Conservation (phyloP, 2,113 vertebrate genomes). For the Chitala chitala region DNA sequence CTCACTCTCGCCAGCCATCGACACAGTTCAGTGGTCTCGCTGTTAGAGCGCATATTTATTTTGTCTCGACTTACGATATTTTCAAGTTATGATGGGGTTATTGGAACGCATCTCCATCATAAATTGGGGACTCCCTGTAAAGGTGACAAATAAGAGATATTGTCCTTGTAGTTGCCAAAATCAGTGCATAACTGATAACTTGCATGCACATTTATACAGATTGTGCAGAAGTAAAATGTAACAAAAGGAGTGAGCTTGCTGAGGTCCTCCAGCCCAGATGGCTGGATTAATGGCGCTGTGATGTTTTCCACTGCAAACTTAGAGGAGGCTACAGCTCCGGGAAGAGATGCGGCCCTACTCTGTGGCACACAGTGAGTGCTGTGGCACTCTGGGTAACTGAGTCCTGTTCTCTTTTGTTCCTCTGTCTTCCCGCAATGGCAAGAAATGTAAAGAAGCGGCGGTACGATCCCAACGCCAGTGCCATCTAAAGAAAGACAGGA, state of each 20-base stretch:
- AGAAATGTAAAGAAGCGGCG: conserved; percentile 98
- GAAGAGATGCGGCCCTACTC: not conserved
- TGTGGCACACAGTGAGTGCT: conserved; percentile 24
- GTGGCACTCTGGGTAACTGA: conserved; percentile 32
- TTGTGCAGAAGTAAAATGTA: not conserved
- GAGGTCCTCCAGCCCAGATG: too few species aligned
- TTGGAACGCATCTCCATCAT: too few species aligned
- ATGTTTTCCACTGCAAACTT: not conserved
- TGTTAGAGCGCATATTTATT: too few species aligned
- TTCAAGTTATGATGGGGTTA: too few species aligned
- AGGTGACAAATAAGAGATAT: too few species aligned
- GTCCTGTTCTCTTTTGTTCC: conserved; percentile 53
- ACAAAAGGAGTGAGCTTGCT: not conserved
- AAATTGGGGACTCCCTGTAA: too few species aligned
- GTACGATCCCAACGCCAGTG: conserved; percentile 82
- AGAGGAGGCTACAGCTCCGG: conserved; percentile 38
- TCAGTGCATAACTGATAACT: not conserved
- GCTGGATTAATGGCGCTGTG: not conserved
- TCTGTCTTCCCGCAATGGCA: conserved; percentile 53
- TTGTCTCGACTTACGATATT: too few species aligned
- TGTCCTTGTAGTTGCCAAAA: too few species aligned
- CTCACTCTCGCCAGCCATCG: too few species aligned
- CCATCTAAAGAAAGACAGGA: conserved; percentile 75
- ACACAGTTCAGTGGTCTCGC: not conserved
- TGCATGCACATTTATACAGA: not conserved